phyloP scores from a whole-genome alignment of 2,113 vertebrate species.

The Scomber colias region DNA sequence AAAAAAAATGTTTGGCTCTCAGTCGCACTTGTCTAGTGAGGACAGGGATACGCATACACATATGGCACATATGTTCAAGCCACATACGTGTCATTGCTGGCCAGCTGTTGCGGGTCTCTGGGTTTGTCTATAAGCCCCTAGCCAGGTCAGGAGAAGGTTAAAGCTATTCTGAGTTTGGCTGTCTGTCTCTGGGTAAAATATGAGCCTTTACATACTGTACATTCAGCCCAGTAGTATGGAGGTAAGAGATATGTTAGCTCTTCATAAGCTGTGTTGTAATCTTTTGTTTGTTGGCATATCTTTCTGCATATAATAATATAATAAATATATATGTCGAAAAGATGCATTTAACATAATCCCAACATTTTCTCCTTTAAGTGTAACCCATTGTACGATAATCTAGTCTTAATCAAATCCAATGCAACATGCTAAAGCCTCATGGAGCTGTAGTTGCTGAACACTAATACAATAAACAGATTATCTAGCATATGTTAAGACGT shows the following conservation, averaged over 20 bases:
- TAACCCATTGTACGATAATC: no score
- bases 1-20: not conserved
- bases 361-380: no score
- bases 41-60: not conserved
- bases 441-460: no score
- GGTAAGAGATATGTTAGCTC: not conserved
- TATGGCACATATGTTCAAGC: constrained; percentile 21
- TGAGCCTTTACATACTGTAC: constrained; percentile 30
- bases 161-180: constrained; percentile 68
- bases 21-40: not conserved
- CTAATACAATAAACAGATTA: no score
- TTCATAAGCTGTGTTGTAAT: no score
- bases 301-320: no score
- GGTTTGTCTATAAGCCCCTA: constrained; percentile 44
- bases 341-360: no score
- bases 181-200: constrained; percentile 54
- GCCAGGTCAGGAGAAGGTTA: constrained; percentile 57
- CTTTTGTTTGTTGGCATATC: no score
- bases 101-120: constrained; percentile 52
- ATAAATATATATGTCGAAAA: no score
- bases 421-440: no score
- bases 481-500: no score
- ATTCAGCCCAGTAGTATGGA: constrained; percentile 3
- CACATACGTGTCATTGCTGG: constrained; percentile 23
- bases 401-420: no score